phyloP scores from a whole-genome alignment of 2,888 invertebrate genomes.

The Digitonthophagus gazella region DNA sequence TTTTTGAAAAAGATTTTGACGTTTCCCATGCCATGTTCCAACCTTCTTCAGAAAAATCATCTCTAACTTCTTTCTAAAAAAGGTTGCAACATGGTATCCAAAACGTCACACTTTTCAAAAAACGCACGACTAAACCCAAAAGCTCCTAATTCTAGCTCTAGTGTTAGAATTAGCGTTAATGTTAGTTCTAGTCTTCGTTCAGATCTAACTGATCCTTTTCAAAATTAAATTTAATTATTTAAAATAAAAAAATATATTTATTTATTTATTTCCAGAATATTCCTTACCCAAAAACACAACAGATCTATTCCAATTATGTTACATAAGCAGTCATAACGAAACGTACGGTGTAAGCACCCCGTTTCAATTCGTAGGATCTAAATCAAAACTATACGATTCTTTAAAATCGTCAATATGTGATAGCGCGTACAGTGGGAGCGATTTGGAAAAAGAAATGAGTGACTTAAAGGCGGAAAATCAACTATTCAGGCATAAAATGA shows the following conservation, averaged over 20 bases:
- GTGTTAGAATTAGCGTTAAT: too few relatives aligned
- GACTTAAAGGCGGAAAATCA: constrained; percentile 41
- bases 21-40: too few relatives aligned
- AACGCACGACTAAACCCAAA: too few relatives aligned
- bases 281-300: constrained; percentile 43
- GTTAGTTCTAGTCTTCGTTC: too few relatives aligned
- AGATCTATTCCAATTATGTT: constrained; percentile 47
- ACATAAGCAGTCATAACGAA: constrained; percentile 45
- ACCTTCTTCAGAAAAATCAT: too few relatives aligned
- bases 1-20: too few relatives aligned
- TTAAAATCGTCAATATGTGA: constrained; percentile 20
- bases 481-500: constrained; percentile 33
- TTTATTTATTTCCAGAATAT: constrained; percentile 37
- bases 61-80: too few relatives aligned
- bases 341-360: constrained; percentile 46
- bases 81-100: too few relatives aligned
- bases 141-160: too few relatives aligned
- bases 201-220: too few relatives aligned
- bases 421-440: constrained; percentile 24
- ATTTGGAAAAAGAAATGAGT: constrained; percentile 33
- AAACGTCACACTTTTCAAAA: too few relatives aligned
- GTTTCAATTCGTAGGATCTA: constrained; percentile 40
- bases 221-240: not conserved
- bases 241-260: not conserved
- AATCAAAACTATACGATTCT: constrained; percentile 21